A percentile compares a stretch with the other conserved stretches of the same genome.
These are phyloP conservation scores for Ara ararauna DNA, from an alignment of 2,797 vertebrate species.

Conservation along the genomic window DNA sequence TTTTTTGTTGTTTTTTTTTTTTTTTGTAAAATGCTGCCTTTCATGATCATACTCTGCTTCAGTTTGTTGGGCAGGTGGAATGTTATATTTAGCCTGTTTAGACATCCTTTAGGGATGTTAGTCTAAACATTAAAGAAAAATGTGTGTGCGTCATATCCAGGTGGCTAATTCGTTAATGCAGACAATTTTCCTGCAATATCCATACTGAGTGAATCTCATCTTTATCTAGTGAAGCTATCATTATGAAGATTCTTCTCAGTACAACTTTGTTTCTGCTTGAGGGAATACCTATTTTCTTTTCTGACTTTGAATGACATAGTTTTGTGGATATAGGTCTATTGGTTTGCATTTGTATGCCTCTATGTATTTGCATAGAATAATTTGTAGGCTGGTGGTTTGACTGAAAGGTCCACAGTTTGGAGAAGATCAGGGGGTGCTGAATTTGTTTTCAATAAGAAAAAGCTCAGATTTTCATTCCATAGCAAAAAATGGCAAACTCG, in stretches of 20 bases:
- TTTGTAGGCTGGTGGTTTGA: not conserved
- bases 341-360: not conserved
- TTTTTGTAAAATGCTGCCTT: not conserved
- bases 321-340: not conserved
- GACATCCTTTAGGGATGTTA: slow-evolving; percentile 2
- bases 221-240: not conserved
- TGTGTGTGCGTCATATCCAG: not conserved
- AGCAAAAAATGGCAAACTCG: not conserved
- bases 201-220: not conserved
- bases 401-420: not conserved
- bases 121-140: not conserved
- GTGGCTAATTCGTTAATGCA: not conserved
- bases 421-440: not conserved
- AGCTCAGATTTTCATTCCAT: not conserved
- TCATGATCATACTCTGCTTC: not conserved
- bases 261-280: not conserved
- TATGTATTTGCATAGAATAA: not conserved
- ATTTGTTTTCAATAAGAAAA: not conserved
- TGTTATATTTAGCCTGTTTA: not conserved
- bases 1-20: not conserved
- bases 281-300: not conserved
- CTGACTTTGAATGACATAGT: not conserved
- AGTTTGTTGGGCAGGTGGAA: not conserved
- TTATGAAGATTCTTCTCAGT: not conserved
- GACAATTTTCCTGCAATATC: not conserved